Conservation (phyloP, 2,113 vertebrate species). For the Regulus satrapa region DNA sequence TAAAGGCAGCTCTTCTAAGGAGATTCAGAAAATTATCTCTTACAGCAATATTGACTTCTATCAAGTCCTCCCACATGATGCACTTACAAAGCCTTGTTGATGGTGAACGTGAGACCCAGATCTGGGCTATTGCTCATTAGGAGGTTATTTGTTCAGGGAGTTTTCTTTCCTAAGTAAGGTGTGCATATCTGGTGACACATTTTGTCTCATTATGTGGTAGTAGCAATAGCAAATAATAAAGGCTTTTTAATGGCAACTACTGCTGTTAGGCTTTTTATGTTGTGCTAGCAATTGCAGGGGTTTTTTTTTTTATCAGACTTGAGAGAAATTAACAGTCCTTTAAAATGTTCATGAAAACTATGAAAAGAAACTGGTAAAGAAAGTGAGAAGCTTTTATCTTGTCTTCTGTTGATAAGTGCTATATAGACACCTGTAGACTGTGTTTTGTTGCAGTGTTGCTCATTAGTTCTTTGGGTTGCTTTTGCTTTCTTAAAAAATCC, state of each 20-base stretch:
- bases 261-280: constrained; percentile 3
- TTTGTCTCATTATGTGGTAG: background rate
- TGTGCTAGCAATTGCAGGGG: background rate
- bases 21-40: background rate
- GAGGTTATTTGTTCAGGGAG: background rate
- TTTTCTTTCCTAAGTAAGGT: background rate
- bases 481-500: background rate
- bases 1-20: background rate
- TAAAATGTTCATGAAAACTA: background rate
- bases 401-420: background rate
- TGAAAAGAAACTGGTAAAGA: background rate
- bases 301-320: background rate
- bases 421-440: background rate
- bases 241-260: background rate
- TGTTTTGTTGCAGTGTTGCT: background rate
- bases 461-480: background rate
- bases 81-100: background rate
- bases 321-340: background rate
- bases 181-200: background rate
- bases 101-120: background rate
- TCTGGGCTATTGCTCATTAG: background rate
- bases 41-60: background rate
- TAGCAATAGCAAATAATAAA: background rate
- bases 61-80: background rate
- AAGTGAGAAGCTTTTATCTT: background rate